phyloP scores from a whole-genome alignment of 2,888 invertebrate species.

The Philereme vetulata region DNA sequence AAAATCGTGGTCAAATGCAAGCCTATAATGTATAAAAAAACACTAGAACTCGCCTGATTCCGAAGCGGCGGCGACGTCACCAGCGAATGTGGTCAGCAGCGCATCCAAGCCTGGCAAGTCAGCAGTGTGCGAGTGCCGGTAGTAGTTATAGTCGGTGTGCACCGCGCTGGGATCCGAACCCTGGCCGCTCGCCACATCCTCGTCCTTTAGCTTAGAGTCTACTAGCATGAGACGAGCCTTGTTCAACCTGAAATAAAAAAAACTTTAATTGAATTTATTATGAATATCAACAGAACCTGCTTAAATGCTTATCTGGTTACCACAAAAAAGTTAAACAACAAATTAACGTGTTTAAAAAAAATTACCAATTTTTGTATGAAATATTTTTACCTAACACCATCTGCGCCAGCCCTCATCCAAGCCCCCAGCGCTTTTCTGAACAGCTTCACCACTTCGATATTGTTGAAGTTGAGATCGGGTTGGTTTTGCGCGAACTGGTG shows the following conservation, averaged over 20 bases:
- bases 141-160: conserved; percentile 85
- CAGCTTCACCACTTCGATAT: conserved; percentile 85
- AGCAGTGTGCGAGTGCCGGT: conserved; percentile 85
- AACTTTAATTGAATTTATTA: background rate
- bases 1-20: no score
- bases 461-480: conserved; percentile 93
- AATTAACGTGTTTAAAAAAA: no score
- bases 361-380: no score
- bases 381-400: conserved; percentile 87
- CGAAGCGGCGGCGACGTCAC: conserved; percentile 80
- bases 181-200: conserved; percentile 55
- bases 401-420: conserved; percentile 90
- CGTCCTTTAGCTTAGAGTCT: conserved; percentile 76
- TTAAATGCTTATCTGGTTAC: no score
- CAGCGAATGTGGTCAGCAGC: conserved; percentile 86
- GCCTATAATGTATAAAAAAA: no score
- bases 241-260: conserved; percentile 69
- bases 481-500: conserved; percentile 88
- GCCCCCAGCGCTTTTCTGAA: conserved; percentile 87
- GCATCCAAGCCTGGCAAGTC: conserved; percentile 84
- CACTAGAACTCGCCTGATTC: conserved; percentile 41
- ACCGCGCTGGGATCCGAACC: conserved; percentile 55
- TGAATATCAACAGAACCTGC: no score
- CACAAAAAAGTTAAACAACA: no score
- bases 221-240: conserved; percentile 87